These are phyloP conservation scores for Diachasmimorpha longicaudata DNA, from an alignment of 1,140 invertebrate species.

Conservation along the genomic window DNA sequence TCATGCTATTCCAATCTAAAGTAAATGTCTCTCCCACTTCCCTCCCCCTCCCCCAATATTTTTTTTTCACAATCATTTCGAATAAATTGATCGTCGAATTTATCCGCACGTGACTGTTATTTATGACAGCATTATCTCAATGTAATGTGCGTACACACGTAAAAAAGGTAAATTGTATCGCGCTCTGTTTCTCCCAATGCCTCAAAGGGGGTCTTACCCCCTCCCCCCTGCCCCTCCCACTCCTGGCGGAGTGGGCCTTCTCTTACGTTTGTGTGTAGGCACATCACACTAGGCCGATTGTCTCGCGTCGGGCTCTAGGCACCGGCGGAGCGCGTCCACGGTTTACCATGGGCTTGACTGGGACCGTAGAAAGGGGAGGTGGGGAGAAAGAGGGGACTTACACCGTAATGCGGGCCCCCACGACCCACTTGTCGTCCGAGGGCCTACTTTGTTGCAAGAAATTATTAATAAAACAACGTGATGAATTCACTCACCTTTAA, in stretches of 20 bases:
- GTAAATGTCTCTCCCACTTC: neutral
- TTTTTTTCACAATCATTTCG: neutral
- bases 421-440: constrained; percentile 32
- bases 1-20: neutral
- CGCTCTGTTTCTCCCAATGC: constrained; percentile 28
- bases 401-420: constrained; percentile 35
- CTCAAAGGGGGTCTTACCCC: neutral
- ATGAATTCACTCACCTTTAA: neutral
- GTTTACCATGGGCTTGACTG: constrained; percentile 2
- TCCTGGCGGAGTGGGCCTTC: neutral
- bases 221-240: neutral
- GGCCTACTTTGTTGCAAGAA: constrained; percentile 24
- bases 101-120: neutral
- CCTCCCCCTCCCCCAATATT: neutral
- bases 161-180: constrained; percentile 12
- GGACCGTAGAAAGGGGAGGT: neutral
- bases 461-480: constrained; percentile 9
- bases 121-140: neutral
- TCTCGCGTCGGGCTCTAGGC: constrained; percentile 18
- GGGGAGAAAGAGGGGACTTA: neutral
- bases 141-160: neutral
- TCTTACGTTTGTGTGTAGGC: neutral
- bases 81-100: neutral
- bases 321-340: constrained; percentile 28
- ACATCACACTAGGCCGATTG: constrained; percentile 12